phyloP scores from a whole-genome alignment of 2,797 vertebrate species.

The Sebastes nivosus region DNA sequence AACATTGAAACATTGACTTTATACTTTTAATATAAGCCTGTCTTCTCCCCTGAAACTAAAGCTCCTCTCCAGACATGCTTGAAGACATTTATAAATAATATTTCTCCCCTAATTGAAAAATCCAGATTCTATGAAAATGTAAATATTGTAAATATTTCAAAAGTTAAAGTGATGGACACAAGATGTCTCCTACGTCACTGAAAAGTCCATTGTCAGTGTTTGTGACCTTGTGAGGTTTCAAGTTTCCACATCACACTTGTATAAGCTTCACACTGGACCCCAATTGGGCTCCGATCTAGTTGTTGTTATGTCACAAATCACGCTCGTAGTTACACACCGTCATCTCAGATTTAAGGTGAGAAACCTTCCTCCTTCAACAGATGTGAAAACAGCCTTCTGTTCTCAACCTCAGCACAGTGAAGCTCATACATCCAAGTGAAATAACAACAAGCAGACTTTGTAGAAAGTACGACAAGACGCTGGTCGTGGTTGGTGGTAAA shows the following conservation, averaged over 20 bases:
- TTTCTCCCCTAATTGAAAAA: neutral
- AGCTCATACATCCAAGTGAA: too few relatives aligned
- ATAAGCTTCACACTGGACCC: neutral
- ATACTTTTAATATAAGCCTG: neutral
- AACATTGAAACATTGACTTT: neutral
- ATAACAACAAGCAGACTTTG: neutral
- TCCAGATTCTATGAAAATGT: neutral
- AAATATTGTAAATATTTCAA: neutral
- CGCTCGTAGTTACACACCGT: neutral
- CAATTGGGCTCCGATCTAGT: neutral
- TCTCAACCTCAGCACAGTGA: neutral
- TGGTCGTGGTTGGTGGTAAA: neutral
- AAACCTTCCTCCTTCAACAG: too few relatives aligned
- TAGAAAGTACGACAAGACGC: neutral
- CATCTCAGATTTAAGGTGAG: neutral
- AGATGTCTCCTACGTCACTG: neutral
- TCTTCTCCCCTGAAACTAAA: neutral
- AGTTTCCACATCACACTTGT: neutral
- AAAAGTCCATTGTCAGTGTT: neutral
- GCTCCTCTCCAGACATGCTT: neutral
- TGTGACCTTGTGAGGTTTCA: neutral
- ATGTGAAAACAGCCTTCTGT: too few relatives aligned
- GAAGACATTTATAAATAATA: neutral
- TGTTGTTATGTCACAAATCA: neutral
- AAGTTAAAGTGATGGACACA: neutral